These are phyloP conservation scores for Xenentodon cancila DNA, from an alignment of 2,797 vertebrate species.

Conservation along the genomic window DNA sequence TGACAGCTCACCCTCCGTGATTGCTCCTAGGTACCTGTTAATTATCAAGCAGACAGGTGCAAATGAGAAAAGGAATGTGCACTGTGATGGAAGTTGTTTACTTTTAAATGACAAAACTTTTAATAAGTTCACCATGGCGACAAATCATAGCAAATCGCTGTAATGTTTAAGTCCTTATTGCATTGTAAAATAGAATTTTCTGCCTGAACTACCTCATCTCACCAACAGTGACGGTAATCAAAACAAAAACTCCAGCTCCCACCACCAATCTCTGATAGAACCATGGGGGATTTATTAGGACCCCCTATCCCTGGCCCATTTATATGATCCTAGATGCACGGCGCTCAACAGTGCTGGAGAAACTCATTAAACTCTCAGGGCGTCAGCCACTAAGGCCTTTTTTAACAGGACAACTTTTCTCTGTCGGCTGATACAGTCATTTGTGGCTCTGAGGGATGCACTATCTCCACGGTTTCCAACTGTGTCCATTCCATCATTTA, in stretches of 20 bases:
- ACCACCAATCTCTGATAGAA: slow-evolving; percentile 78
- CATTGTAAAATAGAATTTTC: slow-evolving; percentile 82
- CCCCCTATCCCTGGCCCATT: slow-evolving; percentile 77
- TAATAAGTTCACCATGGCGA: slow-evolving; percentile 79
- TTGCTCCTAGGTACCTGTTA: slow-evolving; percentile 54
- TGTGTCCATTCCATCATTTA: slow-evolving; percentile 55
- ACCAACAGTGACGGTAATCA: slow-evolving; percentile 84
- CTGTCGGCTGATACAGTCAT: slow-evolving; percentile 55
- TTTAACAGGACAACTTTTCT: slow-evolving; percentile 69
- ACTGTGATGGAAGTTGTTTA: slow-evolving; percentile 55
- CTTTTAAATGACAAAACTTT: slow-evolving; percentile 78
- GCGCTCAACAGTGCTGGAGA: slow-evolving; percentile 75
- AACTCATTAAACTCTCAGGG: slow-evolving; percentile 85
- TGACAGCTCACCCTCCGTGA: slow-evolving; percentile 56
- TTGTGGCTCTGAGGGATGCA: slow-evolving; percentile 50
- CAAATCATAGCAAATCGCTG: slow-evolving; percentile 66
- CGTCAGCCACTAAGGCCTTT: slow-evolving; percentile 75
- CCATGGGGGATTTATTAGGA: slow-evolving; percentile 84
- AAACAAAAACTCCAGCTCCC: slow-evolving; percentile 79
- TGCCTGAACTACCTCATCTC: slow-evolving; percentile 82
- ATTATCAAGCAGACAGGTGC: slow-evolving; percentile 61
- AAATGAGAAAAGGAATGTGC: slow-evolving; percentile 50
- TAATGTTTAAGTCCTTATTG: slow-evolving; percentile 78
- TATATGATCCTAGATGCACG: slow-evolving; percentile 81
- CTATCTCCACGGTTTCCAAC: slow-evolving; percentile 53